Base-by-base conservation (phyloP, 2,888 invertebrate genomes). In the Archips crataeganus region DNA sequence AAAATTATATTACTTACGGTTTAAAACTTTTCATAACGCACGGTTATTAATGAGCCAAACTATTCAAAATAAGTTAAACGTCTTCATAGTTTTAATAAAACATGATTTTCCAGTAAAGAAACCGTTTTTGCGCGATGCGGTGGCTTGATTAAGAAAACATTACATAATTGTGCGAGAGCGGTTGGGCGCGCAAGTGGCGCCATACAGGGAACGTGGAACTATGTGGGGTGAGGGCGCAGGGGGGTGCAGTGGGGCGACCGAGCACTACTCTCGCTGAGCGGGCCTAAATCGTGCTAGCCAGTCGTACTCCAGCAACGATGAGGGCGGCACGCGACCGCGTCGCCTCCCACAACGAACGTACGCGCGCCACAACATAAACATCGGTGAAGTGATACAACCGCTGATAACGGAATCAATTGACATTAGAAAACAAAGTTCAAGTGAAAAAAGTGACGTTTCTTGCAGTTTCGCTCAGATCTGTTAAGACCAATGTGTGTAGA, bases 101-200 rank as follows among this genome's bases (percentile, higher is more conserved):
- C 11, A 32, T 23, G 57, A 57, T 1, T 57, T 54, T 15, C 51
- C 81, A 81, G 80, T 80, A 82, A 79, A 83, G 82, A 85, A 85
- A 79, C 82, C 85, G 88, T 89, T 90, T 89, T 86, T 88, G 87
- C 81, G 82, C 82, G 83, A 85, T 87, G 86, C 86, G 88, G 87
- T 88, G 85, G 88, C 87, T 90, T 89, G 89, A 93, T 92, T 92
- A 93, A 91, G 90, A 93, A 93, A 93, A 92, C 90, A 93, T 92
- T 93, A 93, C 89, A 92, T 94, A 93, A 93, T 92, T 93, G 90
- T 92, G 87, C 86, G 88, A 90, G 87, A 89, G 88, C 87, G 88
- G 87, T 84, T 85, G 83, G 87, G 84, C 84, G 90, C 89, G 90
- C 90, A 89, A 93, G 94, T 93, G 91, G 93, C 93, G 93, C 93